A percentile compares a stretch with the other conserved stretches of the same genome.
Conservation (phyloP, 2,113 vertebrate genomes). For the Delphinapterus leucas region DNA sequence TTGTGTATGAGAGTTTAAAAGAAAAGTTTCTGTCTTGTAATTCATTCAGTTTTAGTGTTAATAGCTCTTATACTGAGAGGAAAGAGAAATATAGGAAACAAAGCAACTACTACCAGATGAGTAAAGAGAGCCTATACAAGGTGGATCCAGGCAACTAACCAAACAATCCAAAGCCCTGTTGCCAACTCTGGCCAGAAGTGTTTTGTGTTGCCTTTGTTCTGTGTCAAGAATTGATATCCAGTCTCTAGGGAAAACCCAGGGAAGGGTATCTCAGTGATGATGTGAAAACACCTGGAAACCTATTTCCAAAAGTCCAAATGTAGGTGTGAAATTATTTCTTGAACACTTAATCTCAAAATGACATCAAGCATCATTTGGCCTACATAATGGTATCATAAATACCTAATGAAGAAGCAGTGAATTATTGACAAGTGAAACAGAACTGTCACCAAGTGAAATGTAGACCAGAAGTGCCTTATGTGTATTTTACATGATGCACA, state of each 20-base stretch:
- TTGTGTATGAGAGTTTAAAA: background rate
- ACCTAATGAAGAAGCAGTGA: slow-evolving; percentile 46
- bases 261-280: background rate
- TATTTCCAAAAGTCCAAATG: slow-evolving; percentile 14
- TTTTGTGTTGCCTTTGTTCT: slow-evolving; percentile 2
- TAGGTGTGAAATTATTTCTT: slow-evolving; percentile 46
- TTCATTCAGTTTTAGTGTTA: background rate
- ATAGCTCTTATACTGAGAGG: background rate
- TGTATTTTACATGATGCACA: background rate
- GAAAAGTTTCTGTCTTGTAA: background rate
- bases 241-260: background rate
- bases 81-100: background rate
- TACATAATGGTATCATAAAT: slow-evolving; percentile 51
- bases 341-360: slow-evolving; percentile 30
- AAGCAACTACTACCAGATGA: background rate
- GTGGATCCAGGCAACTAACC: background rate
- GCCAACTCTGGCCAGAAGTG: background rate
- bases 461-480: background rate
- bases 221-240: background rate
- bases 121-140: background rate
- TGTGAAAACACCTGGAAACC: background rate
- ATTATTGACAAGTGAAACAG: slow-evolving; percentile 59
- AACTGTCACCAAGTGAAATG: slow-evolving; percentile 1
- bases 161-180: background rate
- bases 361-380: slow-evolving; percentile 32